Evolutionary conservation across 2,113 vertebrate genomes (phyloP), one percentile per base, ranked within the genome.

Genomic region (Amia ocellicauda): DNA sequence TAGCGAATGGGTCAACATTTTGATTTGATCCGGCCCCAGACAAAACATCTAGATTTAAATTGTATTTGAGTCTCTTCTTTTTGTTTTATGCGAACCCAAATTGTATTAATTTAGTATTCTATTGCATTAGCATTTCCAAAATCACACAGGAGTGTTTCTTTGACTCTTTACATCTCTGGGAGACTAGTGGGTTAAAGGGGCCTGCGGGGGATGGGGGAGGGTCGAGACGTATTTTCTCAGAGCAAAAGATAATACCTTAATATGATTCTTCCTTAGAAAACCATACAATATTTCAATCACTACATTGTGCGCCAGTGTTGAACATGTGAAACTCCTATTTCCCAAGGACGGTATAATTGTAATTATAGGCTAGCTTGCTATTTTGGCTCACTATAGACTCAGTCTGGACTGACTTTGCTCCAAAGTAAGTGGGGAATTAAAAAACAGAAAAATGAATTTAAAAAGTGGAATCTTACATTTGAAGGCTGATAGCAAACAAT

Each of bases 401-500:
- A 31, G 26, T 29, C 27, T 56, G 23, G 23, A 26, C 23, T 26
- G 24, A 57, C 28, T 57, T 20, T 53, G 9, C 2, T 53, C 10
- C 57, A 23, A 59, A 58, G 36, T 59, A 42, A 11, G 19, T 23
- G 5, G 19, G 31, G 58, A n/a, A 17, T 27, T 27, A 24, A 47
- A 45, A 47, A 45, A 10, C 17, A 42, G 31, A 40, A 19, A 36
- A 58, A 5, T 1, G 20, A 8, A 41, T 56, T 4, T 13, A 40
- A 60, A 47, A 47, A 17, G 41, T 47, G 42, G 58, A 45, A 27
- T 29, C 8, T 47, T 17, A 60, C 8, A 26, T 10, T 60, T 9
- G 24, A 59, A 43, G 58, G 43, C 11, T 47, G 45, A 13, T 47
- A 47, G 16, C 16, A 47, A 47, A 47, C n/a, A 47, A 47, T 47